Evolutionary conservation across 2,888 invertebrate genomes (phyloP).

Genomic region (Tanytarsus gracilentus): DNA sequence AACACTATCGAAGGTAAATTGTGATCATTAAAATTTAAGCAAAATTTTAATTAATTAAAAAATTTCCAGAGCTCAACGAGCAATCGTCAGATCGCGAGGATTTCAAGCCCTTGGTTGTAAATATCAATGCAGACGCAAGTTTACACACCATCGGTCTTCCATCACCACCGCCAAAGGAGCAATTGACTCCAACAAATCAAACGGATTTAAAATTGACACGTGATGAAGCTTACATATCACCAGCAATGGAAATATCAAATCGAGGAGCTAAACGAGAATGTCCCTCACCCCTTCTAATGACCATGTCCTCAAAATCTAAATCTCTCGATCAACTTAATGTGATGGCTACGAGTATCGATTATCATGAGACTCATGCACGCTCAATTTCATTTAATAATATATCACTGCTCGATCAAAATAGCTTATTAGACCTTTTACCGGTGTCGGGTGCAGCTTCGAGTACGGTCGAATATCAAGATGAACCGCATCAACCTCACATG

Average conservation of each 20-base stretch:
- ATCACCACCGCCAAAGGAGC: slow-evolving; percentile 16
- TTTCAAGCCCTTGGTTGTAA: slow-evolving; percentile 7
- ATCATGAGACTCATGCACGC: slow-evolving; percentile 31
- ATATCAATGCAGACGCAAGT: slow-evolving; percentile 31
- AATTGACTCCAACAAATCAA: slow-evolving; percentile 1
- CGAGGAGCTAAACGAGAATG: too few species aligned
- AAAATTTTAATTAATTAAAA: background rate
- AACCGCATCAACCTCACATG: background rate
- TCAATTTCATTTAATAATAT: slow-evolving; percentile 32
- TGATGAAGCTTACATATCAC: slow-evolving; percentile 40
- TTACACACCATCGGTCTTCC: slow-evolving; percentile 41
- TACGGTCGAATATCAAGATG: background rate
- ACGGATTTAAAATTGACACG: slow-evolving; percentile 35
- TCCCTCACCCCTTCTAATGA: background rate
- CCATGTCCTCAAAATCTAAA: slow-evolving; percentile 32
- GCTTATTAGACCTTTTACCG: background rate
- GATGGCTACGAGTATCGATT: slow-evolving; percentile 24
- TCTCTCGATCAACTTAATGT: slow-evolving; percentile 31
- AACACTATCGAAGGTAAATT: slow-evolving; percentile 14
- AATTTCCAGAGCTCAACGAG: slow-evolving; percentile 9
- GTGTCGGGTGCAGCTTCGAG: background rate
- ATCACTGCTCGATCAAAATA: slow-evolving; percentile 2
- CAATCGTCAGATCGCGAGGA: background rate
- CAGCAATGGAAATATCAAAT: slow-evolving; percentile 40
- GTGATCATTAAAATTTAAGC: background rate